These are phyloP conservation scores for Apodemus agrarius DNA, from an alignment of 2,797 vertebrate species.

Conservation along the genomic window DNA sequence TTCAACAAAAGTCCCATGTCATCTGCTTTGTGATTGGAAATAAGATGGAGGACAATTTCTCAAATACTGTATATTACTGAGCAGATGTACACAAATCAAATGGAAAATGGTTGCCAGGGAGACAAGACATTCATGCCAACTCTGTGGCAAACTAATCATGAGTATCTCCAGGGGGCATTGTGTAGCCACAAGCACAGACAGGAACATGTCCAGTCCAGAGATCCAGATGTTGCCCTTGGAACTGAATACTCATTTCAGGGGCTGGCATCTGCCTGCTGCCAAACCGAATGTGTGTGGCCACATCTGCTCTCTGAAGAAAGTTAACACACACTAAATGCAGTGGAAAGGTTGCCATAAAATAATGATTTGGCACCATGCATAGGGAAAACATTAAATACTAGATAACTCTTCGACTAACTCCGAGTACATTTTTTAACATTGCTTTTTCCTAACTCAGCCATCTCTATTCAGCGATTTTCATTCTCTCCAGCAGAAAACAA, in stretches of 20 bases:
- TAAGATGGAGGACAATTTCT: constrained; percentile 63
- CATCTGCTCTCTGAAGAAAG: constrained; percentile 86
- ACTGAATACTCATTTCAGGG: constrained; percentile 78
- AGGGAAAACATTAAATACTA: constrained; percentile 65
- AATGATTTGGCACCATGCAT: constrained; percentile 80
- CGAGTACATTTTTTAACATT: neutral
- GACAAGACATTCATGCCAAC: constrained; percentile 74
- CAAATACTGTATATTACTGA: constrained; percentile 68
- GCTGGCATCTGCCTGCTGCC: constrained; percentile 86
- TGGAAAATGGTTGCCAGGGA: constrained; percentile 82
- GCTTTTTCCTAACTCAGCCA: neutral
- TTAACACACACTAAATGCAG: constrained; percentile 81
- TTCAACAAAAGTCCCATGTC: constrained; percentile 60
- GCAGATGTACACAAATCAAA: constrained; percentile 81
- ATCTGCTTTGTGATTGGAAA: constrained; percentile 60
- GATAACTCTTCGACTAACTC: constrained; percentile 30
- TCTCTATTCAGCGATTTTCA: constrained; percentile 6
- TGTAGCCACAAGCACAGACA: constrained; percentile 77
- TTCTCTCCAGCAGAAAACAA: constrained; percentile 60
- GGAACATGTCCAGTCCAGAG: constrained; percentile 78
- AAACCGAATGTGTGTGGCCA: constrained; percentile 81
- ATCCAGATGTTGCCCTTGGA: constrained; percentile 88
- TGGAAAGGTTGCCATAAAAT: constrained; percentile 85
- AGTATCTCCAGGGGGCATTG: constrained; percentile 78
- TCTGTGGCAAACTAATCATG: constrained; percentile 77